phyloP scores from a whole-genome alignment of 2,113 vertebrate species.

The Sceloporus tristichus region DNA sequence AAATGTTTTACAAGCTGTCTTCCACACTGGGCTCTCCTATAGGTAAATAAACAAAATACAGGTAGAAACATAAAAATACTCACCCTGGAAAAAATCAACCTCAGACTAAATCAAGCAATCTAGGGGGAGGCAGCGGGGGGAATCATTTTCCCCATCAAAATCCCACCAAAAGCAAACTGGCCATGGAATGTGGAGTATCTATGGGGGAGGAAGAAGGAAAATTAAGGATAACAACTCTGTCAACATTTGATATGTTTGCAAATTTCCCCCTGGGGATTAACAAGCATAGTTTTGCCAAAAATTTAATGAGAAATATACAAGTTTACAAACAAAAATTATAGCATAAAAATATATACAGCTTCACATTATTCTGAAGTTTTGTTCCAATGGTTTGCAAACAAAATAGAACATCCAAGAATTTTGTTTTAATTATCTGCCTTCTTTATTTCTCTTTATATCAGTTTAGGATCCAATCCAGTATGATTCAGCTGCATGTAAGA shows the following conservation, averaged over 20 bases:
- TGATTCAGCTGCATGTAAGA: background rate
- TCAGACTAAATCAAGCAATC: too few relatives aligned
- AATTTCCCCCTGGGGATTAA: background rate
- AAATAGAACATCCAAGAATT: background rate
- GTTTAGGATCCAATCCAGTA: background rate
- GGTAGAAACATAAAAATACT: background rate
- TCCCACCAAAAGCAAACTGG: background rate
- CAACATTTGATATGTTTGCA: background rate
- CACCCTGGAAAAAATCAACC: too few relatives aligned
- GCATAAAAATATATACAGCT: background rate
- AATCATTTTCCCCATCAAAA: too few relatives aligned
- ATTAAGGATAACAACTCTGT: background rate
- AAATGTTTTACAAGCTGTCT: background rate
- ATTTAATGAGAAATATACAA: background rate
- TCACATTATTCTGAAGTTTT: background rate
- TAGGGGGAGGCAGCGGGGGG: too few relatives aligned
- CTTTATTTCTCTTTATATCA: background rate
- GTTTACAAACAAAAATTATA: background rate
- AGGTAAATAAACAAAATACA: background rate
- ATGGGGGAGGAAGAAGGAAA: background rate
- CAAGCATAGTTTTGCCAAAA: background rate
- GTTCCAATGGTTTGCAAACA: conserved; percentile 8
- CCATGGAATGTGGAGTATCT: background rate
- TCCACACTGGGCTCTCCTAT: too few relatives aligned
- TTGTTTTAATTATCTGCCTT: background rate